These are phyloP conservation scores for Drosophila varians DNA, from an alignment of 1,140 invertebrate species.

Conservation along the genomic window DNA sequence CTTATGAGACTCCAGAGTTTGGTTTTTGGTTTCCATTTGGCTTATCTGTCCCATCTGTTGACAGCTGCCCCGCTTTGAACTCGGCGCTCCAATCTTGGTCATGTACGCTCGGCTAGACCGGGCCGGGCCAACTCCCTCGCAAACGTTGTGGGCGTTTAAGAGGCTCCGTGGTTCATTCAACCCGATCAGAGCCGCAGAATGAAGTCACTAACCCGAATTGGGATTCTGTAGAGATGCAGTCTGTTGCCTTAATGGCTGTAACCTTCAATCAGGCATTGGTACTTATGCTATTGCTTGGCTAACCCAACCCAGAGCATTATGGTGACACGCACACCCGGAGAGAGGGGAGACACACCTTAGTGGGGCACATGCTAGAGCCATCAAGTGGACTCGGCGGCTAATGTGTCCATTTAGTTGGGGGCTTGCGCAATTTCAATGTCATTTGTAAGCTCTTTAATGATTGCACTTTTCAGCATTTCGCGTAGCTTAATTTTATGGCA, in stretches of 20 bases:
- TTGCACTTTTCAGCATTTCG: constrained; percentile 56
- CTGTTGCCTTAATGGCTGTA: constrained; percentile 18
- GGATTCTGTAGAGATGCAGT: constrained; percentile 31
- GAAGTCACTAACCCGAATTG: constrained; percentile 21
- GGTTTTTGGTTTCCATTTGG: constrained; percentile 38
- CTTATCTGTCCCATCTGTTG: constrained; percentile 73
- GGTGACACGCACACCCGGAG: constrained; percentile 34
- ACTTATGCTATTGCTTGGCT: not conserved
- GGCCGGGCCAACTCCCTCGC: constrained; percentile 37
- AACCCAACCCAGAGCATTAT: not conserved
- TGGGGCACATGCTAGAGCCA: constrained; percentile 11
- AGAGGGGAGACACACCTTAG: constrained; percentile 20
- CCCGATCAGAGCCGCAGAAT: constrained; percentile 11
- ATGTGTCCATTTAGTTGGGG: constrained; percentile 53
- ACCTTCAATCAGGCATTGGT: constrained; percentile 23
- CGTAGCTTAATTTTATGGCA: constrained; percentile 38
- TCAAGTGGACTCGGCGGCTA: constrained; percentile 27
- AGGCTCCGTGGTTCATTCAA: constrained; percentile 45
- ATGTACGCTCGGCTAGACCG: constrained; percentile 28
- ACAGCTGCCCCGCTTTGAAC: constrained; percentile 70
- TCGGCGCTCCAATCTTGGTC: constrained; percentile 36
- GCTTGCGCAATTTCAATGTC: constrained; percentile 68
- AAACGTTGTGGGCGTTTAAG: constrained; percentile 34
- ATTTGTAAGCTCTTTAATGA: constrained; percentile 54
- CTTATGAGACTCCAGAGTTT: constrained; percentile 48